phyloP scores from a whole-genome alignment of 2,113 vertebrate genomes.

The Plecotus auritus region DNA sequence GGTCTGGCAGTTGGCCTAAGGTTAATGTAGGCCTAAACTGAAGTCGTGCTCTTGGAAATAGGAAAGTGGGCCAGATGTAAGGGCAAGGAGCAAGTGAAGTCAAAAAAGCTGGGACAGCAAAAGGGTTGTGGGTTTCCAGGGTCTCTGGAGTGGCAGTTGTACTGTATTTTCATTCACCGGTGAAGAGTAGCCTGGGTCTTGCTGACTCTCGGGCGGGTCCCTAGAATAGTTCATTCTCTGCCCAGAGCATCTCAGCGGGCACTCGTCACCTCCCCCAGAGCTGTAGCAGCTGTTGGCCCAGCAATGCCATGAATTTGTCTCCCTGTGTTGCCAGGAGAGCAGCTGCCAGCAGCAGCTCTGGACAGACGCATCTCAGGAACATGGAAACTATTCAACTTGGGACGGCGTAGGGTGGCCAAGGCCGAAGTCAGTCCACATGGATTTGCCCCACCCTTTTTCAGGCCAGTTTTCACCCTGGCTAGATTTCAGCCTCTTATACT shows the following conservation, averaged over 20 bases:
- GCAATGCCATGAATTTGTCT: conserved; percentile 49
- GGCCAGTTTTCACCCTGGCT: background rate
- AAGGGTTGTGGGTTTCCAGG: background rate
- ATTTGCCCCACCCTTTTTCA: conserved; percentile 3
- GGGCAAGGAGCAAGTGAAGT: background rate
- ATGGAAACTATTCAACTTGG: conserved; percentile 63
- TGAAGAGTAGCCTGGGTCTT: conserved; percentile 39
- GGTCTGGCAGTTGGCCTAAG: background rate
- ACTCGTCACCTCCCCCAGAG: conserved; percentile 28
- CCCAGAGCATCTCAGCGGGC: conserved; percentile 57
- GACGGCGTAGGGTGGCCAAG: conserved; percentile 32
- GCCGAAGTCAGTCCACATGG: conserved; percentile 59
- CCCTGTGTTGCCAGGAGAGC: conserved; percentile 71
- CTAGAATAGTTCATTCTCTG: conserved; percentile 65
- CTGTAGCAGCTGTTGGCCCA: conserved; percentile 35
- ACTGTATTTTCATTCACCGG: conserved; percentile 51
- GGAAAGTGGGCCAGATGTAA: background rate
- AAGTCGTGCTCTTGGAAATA: background rate
- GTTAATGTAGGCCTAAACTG: background rate
- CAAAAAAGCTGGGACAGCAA: background rate
- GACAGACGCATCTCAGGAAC: conserved; percentile 46
- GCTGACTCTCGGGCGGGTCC: conserved; percentile 55
- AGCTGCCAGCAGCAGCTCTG: conserved; percentile 69
- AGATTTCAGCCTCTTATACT: background rate
- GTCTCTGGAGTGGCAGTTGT: background rate